A percentile compares a stretch with the other conserved stretches of the same genome.
Conservation (phyloP, 2,797 vertebrate species). For the Notamacropus eugenii region DNA sequence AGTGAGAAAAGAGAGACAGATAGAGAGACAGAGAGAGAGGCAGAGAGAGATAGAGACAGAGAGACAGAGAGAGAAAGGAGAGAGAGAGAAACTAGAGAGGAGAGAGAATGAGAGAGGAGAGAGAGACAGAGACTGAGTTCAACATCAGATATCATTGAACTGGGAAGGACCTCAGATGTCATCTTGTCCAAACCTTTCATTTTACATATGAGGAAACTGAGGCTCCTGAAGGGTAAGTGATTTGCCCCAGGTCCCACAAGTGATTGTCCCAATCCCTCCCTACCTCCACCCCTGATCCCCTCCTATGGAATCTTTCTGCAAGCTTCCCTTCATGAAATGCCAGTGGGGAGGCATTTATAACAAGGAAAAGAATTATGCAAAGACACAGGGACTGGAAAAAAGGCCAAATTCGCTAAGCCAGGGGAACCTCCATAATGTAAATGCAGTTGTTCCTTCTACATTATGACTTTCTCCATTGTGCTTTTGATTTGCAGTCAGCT, state of each 20-base stretch:
- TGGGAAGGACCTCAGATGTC: background rate
- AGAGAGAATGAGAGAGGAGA: too few species aligned
- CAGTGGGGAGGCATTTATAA: background rate
- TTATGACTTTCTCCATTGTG: background rate
- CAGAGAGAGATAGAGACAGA: too few species aligned
- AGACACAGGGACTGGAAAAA: background rate
- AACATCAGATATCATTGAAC: background rate
- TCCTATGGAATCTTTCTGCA: background rate
- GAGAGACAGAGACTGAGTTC: background rate
- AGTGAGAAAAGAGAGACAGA: too few species aligned
- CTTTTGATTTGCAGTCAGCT: background rate
- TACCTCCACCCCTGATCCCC: too few species aligned
- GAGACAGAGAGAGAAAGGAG: too few species aligned
- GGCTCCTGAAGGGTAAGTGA: background rate
- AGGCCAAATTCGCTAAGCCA: background rate
- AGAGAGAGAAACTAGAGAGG: too few species aligned
- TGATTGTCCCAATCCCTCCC: background rate
- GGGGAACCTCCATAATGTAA: background rate
- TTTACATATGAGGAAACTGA: background rate
- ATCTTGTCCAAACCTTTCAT: background rate
- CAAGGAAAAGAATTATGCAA: background rate
- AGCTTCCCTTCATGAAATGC: background rate
- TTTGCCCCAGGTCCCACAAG: background rate
- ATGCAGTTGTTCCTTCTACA: background rate
- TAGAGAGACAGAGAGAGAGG: too few species aligned